These are phyloP conservation scores for Phocoena phocoena DNA, from an alignment of 2,113 vertebrate species.

Conservation along the genomic window DNA sequence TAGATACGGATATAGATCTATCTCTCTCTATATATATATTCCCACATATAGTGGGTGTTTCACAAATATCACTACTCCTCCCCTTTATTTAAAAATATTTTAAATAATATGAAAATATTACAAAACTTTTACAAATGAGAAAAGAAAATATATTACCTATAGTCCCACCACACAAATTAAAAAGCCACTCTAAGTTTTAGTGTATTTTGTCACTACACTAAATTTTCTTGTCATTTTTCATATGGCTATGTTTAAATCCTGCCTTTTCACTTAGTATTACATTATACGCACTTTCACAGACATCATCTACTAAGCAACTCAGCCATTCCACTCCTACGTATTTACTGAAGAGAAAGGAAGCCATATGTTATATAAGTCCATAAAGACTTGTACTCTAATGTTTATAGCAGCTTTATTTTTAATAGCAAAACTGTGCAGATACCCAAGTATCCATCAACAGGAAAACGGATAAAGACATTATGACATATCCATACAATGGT, in stretches of 20 bases:
- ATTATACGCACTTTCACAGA: neutral
- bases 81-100: slow-evolving; percentile 17
- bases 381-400: neutral
- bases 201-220: neutral
- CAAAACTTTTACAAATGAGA: neutral
- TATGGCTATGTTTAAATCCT: neutral
- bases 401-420: neutral
- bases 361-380: neutral
- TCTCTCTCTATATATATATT: neutral
- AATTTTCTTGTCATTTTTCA: neutral
- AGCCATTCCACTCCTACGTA: neutral
- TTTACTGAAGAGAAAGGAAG: neutral
- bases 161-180: neutral
- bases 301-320: neutral
- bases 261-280: neutral
- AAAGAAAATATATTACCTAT: neutral
- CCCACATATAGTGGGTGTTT: neutral
- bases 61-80: neutral
- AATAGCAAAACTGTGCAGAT: neutral
- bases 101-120: neutral
- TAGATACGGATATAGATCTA: neutral
- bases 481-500: neutral
- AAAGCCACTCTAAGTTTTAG: neutral
- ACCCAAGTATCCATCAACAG: neutral
- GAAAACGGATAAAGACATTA: neutral